Evolutionary conservation across 2,888 invertebrate genomes (phyloP), one percentile per base, ranked within the genome.

Genomic region (Drosophila cracens): DNA sequence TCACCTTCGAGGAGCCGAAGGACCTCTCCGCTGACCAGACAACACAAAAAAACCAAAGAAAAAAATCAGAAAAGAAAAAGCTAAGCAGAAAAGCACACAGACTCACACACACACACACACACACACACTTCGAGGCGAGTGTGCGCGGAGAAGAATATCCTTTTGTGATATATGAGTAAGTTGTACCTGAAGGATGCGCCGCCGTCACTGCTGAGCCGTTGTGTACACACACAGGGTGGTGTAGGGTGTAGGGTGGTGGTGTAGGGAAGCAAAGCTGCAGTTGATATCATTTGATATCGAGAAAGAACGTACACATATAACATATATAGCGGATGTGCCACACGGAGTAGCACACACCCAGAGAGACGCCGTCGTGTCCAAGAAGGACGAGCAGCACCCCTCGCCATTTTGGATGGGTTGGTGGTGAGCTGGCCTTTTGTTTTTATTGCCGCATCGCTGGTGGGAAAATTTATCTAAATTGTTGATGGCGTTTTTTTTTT

Each of bases 391-490:
- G n/a, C 27, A 48, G 76, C 83, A 76, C 72, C 85, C 86, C 77
- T 77, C 69, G 36, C 61, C 63, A 54, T 36, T 63, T 69, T 62
- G 75, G 76, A 67, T 68, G 76, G 79, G 88, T 76, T 88, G 86
- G 86, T 57, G 64, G 69, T 76, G 69, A 61, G 40, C 57, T 40
- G 57, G 38, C 59, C 56, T 63, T 77, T 89, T 86, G 89, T 89
- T 87, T 85, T 86, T 89, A 71, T 78, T 87, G 65, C 81, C 76
- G 78, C 81, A 81, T 82, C 81, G 91, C 90, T 90, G 92, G 91
- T 92, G 92, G 92, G 92, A 92, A 92, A 92, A 91, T 92, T 91
- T 91, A 91, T 92, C 90, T 89, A 90, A 91, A 90, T 90, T 89
- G 87, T 83, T 85, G 88, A 87, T 88, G 86, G 87, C 86, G 78